Evolutionary conservation across 2,888 invertebrate species (phyloP).

Genomic region (Punctoribates punctum): DNA sequence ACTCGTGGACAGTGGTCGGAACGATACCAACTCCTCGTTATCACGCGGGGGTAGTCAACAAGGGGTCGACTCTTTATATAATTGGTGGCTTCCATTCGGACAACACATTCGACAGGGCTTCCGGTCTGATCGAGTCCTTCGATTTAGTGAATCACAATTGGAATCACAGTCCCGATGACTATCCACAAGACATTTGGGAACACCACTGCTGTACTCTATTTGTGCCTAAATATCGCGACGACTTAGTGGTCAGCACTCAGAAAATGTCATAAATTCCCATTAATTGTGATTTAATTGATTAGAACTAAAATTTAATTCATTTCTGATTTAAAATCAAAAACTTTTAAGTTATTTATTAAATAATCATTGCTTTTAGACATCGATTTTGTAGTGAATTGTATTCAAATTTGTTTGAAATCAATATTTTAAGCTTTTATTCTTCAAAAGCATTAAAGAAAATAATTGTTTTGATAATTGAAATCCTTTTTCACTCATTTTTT

Average conservation of each 20-base stretch:
- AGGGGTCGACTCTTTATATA: conserved; percentile 63
- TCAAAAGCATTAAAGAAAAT: no score
- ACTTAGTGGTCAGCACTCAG: conserved; percentile 55
- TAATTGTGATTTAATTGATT: neutral
- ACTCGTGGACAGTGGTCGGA: conserved; percentile 63
- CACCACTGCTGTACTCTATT: conserved; percentile 66
- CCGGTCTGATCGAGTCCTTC: conserved; percentile 65
- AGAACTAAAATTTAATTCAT: neutral
- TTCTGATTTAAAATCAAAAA: neutral
- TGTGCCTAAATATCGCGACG: conserved; percentile 61
- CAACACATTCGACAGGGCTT: conserved; percentile 65
- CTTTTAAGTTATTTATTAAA: no score
- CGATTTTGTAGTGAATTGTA: no score
- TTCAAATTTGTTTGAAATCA: no score
- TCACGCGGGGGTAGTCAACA: conserved; percentile 65
- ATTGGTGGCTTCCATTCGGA: conserved; percentile 67
- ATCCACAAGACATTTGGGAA: conserved; percentile 68
- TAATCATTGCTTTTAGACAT: no score
- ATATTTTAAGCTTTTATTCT: no score
- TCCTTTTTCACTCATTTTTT: no score
- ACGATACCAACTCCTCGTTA: conserved; percentile 65
- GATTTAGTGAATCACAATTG: conserved; percentile 56
- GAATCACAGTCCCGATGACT: conserved; percentile 55
- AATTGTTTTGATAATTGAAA: no score
- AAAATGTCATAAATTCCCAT: conserved; percentile 33